Evolutionary conservation across 2,888 invertebrate species (phyloP).

Genomic region (Junonia oenone): DNA sequence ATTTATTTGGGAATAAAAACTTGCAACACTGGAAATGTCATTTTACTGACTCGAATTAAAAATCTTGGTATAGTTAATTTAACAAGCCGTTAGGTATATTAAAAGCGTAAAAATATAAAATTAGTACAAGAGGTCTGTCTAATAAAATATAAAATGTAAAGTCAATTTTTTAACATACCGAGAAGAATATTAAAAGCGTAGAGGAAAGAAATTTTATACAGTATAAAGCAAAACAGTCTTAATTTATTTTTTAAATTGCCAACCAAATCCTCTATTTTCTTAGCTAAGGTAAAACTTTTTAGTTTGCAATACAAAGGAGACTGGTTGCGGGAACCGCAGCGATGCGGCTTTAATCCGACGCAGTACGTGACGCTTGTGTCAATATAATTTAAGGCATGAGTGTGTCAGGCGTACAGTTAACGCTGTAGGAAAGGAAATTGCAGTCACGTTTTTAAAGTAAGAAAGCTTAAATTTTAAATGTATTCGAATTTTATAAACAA

Average conservation of each 20-base stretch:
- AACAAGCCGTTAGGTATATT: no score
- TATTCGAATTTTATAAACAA: conserved; percentile 18
- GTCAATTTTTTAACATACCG: no score
- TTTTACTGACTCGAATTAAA: no score
- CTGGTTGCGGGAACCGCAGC: conserved; percentile 21
- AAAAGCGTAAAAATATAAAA: no score
- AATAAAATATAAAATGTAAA: no score
- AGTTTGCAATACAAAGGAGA: conserved; percentile 24
- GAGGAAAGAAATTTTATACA: no score
- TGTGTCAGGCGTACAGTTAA: conserved; percentile 27
- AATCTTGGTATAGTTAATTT: no score
- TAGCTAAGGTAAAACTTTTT: conserved; percentile 22
- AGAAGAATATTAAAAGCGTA: no score
- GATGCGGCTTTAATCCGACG: conserved; percentile 45
- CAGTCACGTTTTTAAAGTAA: conserved; percentile 26
- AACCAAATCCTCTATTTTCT: conserved; percentile 14
- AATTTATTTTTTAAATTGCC: background rate
- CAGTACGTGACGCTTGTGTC: conserved; percentile 49
- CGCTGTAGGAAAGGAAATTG: conserved; percentile 21
- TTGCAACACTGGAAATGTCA: no score
- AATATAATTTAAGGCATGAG: conserved; percentile 37
- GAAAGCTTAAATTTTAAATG: conserved; percentile 27
- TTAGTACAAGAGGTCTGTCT: no score
- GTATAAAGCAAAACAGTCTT: background rate
- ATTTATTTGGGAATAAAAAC: no score